Percentiles rank a stretch among this genome's conserved stretches.
These are phyloP conservation scores for Hydrochoerus hydrochaeris DNA, from an alignment of 2,113 vertebrate genomes.

Conservation along the genomic window DNA sequence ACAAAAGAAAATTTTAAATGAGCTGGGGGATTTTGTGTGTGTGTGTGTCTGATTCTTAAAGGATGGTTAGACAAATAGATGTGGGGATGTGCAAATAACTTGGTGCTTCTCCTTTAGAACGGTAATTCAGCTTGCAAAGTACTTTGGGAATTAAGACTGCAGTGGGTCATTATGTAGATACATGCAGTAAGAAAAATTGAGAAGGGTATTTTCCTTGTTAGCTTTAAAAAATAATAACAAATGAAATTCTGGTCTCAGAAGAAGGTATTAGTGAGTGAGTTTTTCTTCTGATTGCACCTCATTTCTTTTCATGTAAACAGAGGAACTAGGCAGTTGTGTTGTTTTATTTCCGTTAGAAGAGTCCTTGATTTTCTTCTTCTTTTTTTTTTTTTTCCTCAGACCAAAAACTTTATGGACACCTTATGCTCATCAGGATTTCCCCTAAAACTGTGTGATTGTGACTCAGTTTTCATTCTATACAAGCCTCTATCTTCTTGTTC, in stretches of 20 bases:
- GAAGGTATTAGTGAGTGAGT: not conserved
- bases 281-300: not conserved
- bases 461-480: not conserved
- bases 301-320: not conserved
- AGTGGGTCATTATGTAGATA: slow-evolving; percentile 34
- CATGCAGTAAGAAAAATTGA: not conserved
- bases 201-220: slow-evolving; percentile 10
- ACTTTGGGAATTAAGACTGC: not conserved
- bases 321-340: not conserved
- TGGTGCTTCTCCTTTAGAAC: slow-evolving; percentile 20
- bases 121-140: slow-evolving; percentile 48
- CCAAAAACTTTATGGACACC: not conserved
- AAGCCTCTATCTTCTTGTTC: not conserved
- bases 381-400: not conserved
- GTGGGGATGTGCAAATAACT: not conserved
- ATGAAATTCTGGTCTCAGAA: slow-evolving; percentile 40
- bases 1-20: slow-evolving; percentile 60
- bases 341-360: not conserved
- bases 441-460: not conserved
- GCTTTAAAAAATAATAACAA: slow-evolving; percentile 30
- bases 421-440: not conserved
- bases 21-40: not conserved
- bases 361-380: not conserved
- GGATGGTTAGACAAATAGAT: not conserved
- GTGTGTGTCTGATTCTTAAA: slow-evolving; percentile 16